phyloP scores from a whole-genome alignment of 2,113 vertebrate genomes.

The Centropristis striata region DNA sequence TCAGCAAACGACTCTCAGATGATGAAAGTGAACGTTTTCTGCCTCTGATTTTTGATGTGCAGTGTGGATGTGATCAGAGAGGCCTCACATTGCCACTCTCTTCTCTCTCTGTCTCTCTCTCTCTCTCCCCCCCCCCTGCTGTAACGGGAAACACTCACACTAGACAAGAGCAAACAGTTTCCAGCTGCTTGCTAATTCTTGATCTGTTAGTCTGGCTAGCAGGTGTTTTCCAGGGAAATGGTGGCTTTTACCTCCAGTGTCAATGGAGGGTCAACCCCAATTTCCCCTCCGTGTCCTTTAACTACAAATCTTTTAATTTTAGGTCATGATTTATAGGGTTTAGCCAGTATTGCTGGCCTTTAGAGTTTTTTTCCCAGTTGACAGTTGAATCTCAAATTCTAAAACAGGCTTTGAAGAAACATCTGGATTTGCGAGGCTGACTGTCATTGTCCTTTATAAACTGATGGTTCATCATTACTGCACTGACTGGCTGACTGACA shows the following conservation, averaged over 20 bases:
- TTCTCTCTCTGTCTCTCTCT: slow-evolving; percentile 32
- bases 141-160: slow-evolving; percentile 60
- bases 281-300: neutral
- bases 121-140: slow-evolving; percentile 37
- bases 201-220: slow-evolving; percentile 51
- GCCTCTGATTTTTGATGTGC: slow-evolving; percentile 80
- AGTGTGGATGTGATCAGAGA: slow-evolving; percentile 76
- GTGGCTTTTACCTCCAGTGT: slow-evolving; percentile 33
- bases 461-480: slow-evolving; percentile 61
- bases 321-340: too few species aligned
- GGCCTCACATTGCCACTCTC: slow-evolving; percentile 52
- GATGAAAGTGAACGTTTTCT: slow-evolving; percentile 81
- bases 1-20: slow-evolving; percentile 72
- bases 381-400: slow-evolving; percentile 29
- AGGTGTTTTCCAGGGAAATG: slow-evolving; percentile 59
- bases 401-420: slow-evolving; percentile 40
- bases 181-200: slow-evolving; percentile 78
- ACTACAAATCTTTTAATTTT: neutral
- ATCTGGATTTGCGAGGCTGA: slow-evolving; percentile 51
- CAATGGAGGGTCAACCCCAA: slow-evolving; percentile 1
- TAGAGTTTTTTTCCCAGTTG: slow-evolving; percentile 21
- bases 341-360: neutral
- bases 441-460: slow-evolving; percentile 65
- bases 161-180: slow-evolving; percentile 75
- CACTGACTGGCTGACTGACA: slow-evolving; percentile 69